A percentile compares a stretch with the other conserved stretches of the same genome.
These are phyloP conservation scores for Pipistrellus kuhlii DNA, from an alignment of 2,797 vertebrate genomes.

Conservation along the genomic window DNA sequence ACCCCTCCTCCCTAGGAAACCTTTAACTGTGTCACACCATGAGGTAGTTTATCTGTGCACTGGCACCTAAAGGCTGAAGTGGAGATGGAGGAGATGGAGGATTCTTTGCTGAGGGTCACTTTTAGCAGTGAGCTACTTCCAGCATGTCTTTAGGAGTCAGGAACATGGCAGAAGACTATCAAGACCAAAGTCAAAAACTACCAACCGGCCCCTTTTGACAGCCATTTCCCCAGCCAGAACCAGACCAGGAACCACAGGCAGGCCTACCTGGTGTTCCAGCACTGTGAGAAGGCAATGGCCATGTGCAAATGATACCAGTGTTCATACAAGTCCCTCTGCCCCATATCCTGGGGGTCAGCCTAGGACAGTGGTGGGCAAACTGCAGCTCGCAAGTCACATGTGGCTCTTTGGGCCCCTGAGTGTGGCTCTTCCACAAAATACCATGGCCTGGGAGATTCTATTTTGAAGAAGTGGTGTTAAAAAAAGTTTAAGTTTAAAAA, in stretches of 20 bases:
- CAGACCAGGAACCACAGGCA: conserved; percentile 95
- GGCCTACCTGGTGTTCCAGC: conserved; percentile 89
- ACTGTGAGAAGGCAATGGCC: background rate
- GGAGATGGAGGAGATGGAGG: background rate
- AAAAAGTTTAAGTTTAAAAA: too few relatives aligned
- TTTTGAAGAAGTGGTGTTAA: too few relatives aligned
- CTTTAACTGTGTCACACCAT: background rate
- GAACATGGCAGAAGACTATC: conserved; percentile 91
- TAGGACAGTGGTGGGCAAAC: background rate
- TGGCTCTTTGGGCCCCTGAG: too few relatives aligned
- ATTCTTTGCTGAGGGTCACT: background rate
- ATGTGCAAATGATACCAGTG: background rate
- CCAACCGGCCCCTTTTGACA: conserved; percentile 93
- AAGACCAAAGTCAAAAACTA: conserved; percentile 91
- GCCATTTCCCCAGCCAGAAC: conserved; percentile 94
- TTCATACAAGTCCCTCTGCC: background rate
- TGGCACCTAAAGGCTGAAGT: background rate
- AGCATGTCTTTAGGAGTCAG: background rate
- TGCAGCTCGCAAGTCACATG: too few relatives aligned
- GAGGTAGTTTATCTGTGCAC: background rate
- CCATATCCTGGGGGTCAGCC: background rate
- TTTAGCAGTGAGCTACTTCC: background rate
- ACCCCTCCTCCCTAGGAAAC: background rate
- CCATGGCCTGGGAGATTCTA: too few relatives aligned
- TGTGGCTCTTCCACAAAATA: too few relatives aligned